Base-by-base conservation (phyloP, 2,888 invertebrate genomes). In the Melolontha melolontha region DNA sequence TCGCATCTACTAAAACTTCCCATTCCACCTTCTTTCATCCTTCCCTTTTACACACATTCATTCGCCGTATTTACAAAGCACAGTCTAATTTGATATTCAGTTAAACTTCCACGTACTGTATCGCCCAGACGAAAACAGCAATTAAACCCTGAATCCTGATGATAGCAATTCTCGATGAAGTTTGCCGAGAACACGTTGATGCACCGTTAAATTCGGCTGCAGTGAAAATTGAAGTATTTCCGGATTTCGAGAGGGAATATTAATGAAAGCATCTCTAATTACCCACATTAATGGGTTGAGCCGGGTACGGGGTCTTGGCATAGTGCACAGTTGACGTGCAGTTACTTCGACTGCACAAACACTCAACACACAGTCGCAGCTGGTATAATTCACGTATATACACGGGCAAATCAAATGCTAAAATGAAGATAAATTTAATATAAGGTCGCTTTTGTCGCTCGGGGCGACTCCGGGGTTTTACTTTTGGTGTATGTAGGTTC, bases 351-450 rank as follows among this genome's bases (percentile, higher is more conserved):
- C 66, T 57, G 29, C 49, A 41, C 34, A 27, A 17, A 41, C 11
- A 14, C 29, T 41, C 11, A 7, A n/a, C 22, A 5, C 27, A 34
- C 16, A 17, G 14, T 34, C 16, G 16, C 34, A 62, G 8, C 47
- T 34, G 47, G 47, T 47, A 62, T 62, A 62, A 49, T 62, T 62
- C 34, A 44, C 47, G 14, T 47, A 16, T 34, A 39, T 62, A 62
- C 16, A 34, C 80, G 80, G 80, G 81, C 80, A 81, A 80, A 81
- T 81, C 81, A 81, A 81, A 80, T 81, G 80, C 80, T 81, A 81
- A 81, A 82, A 82, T 80, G 81, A 80, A 82, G 82, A 79, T 79
- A 80, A 81, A 81, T 80, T 81, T 80, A 80, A 81, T 81, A 80
- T 79, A 78, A 75, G 76, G 74, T 77, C 79, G 78, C 77, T 78